phyloP scores from a whole-genome alignment of 2,888 invertebrate species.

The Oasisia sp. region DNA sequence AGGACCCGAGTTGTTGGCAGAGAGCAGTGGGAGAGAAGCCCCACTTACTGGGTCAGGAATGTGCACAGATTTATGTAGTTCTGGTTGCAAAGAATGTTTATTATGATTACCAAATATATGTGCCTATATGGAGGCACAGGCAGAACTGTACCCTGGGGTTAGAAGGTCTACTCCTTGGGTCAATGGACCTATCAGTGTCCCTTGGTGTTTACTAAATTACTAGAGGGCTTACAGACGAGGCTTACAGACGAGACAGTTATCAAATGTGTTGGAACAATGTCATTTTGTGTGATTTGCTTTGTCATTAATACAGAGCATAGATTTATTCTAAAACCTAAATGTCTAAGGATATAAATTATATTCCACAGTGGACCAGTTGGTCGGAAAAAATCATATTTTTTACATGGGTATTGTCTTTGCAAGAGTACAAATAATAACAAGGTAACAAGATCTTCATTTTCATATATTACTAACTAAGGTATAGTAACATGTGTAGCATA shows the following conservation, averaged over 20 bases:
- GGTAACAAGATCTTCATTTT: no score
- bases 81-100: not conserved
- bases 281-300: no score
- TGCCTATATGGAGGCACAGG: not conserved
- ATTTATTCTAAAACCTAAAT: no score
- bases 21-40: not conserved
- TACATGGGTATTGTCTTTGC: no score
- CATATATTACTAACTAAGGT: no score
- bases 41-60: not conserved
- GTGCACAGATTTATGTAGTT: slow-evolving; percentile 17
- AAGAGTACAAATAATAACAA: no score
- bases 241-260: not conserved
- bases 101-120: not conserved
- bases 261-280: not conserved
- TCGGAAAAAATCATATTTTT: no score
- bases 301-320: no score
- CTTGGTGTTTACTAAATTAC: not conserved
- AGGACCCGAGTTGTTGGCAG: not conserved
- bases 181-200: not conserved
- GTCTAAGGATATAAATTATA: no score
- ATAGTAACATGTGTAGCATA: no score
- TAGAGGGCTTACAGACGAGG: not conserved
- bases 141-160: not conserved
- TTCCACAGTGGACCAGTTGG: no score
- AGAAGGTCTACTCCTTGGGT: not conserved